Conservation (phyloP, 2,113 vertebrate genomes). For the Azemiops feae region DNA sequence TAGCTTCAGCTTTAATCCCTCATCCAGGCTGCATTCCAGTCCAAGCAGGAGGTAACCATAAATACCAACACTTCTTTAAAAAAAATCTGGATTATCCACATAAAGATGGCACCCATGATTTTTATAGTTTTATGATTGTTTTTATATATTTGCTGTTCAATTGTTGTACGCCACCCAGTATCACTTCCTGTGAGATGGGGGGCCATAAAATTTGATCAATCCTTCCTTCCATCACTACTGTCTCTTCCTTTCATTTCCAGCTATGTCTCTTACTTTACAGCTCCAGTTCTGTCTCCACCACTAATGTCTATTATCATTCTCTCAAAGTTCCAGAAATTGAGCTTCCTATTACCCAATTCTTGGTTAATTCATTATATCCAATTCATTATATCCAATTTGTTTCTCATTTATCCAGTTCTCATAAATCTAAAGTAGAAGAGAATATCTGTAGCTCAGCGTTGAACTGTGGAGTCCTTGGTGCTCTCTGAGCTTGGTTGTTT, state of each 20-base stretch:
- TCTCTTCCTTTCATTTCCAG: background rate
- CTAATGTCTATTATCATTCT: background rate
- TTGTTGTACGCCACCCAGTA: background rate
- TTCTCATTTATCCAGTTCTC: background rate
- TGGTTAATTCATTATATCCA: background rate
- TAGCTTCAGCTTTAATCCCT: background rate
- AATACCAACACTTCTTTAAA: background rate
- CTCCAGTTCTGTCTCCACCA: background rate
- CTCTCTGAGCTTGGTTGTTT: background rate
- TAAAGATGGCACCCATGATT: background rate
- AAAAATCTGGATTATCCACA: background rate
- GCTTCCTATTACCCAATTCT: background rate
- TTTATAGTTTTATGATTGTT: background rate
- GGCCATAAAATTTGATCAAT: background rate
- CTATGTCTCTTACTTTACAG: background rate
- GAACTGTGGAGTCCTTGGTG: background rate
- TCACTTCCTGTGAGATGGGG: background rate
- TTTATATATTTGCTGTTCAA: background rate
- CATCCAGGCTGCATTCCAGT: background rate
- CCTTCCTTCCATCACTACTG: background rate
- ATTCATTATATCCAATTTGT: background rate
- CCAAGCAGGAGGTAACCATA: background rate
- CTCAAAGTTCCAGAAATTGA: background rate
- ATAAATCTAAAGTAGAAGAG: background rate
- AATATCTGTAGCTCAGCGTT: background rate